phyloP scores from a whole-genome alignment of 2,797 vertebrate species.

The Parauchenoglanis punctatus region DNA sequence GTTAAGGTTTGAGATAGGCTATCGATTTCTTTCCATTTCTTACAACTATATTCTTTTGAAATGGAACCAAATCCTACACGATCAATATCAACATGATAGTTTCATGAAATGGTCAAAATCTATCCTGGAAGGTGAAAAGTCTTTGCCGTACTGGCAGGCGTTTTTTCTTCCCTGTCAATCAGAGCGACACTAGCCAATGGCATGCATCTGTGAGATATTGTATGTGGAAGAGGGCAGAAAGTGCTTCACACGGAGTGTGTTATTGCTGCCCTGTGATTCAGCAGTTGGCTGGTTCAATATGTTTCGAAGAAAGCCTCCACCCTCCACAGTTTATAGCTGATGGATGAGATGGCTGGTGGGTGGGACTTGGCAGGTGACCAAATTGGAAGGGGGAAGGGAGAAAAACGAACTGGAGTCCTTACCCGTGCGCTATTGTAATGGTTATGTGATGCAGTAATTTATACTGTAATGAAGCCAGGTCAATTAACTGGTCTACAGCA shows the following conservation, averaged over 20 bases:
- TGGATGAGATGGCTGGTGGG: not conserved
- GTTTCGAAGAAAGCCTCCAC: not conserved
- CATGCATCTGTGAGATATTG: not conserved
- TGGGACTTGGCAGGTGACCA: not conserved
- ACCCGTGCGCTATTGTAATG: not conserved
- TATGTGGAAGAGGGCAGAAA: not conserved
- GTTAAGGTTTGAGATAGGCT: not conserved
- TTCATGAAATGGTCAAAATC: not conserved
- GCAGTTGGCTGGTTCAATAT: not conserved
- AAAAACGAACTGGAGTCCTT: not conserved
- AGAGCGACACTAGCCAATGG: not conserved
- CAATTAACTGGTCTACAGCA: not conserved
- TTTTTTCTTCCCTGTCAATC: too few species aligned
- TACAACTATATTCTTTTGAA: not conserved
- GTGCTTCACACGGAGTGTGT: not conserved
- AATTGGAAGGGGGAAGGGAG: not conserved
- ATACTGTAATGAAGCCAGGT: not conserved
- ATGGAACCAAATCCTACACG: not conserved
- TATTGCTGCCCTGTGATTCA: not conserved
- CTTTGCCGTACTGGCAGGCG: not conserved
- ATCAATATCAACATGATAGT: too few species aligned
- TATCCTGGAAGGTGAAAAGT: not conserved
- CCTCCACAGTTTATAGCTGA: not conserved
- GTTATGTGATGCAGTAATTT: not conserved
- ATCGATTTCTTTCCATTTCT: not conserved